A percentile compares a stretch with the other conserved stretches of the same genome.
Conservation (phyloP, 2,797 vertebrate species). For the Xenopus petersii region DNA sequence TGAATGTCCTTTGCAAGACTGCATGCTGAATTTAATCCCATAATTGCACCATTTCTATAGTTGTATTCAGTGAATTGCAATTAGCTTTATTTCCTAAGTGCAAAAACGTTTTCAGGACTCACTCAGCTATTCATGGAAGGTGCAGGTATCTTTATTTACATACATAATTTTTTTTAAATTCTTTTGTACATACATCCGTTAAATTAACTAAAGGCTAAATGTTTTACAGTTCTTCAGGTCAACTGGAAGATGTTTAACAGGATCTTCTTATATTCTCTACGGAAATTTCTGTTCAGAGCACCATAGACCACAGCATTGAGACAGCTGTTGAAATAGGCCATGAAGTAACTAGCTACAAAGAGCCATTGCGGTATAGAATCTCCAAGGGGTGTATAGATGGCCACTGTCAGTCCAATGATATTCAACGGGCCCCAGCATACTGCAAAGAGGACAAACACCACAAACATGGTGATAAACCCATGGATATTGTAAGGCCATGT, state of each 20-base stretch:
- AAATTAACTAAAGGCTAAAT: background rate
- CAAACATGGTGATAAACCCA: conserved; percentile 82
- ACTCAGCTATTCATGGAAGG: background rate
- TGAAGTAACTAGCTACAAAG: conserved; percentile 80
- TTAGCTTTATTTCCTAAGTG: no score
- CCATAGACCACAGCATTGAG: conserved; percentile 80
- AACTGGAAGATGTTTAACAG: conserved; percentile 71
- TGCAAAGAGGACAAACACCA: conserved; percentile 80
- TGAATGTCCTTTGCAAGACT: no score
- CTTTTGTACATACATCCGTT: background rate
- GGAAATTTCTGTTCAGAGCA: conserved; percentile 78
- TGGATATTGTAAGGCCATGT: conserved; percentile 77
- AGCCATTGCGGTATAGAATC: conserved; percentile 74
- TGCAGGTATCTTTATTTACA: background rate
- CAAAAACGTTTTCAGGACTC: background rate
- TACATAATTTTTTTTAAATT: background rate
- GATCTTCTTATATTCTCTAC: conserved; percentile 81
- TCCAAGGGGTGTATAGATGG: conserved; percentile 66
- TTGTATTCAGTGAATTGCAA: no score
- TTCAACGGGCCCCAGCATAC: conserved; percentile 82
- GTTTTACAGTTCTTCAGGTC: conserved; percentile 56
- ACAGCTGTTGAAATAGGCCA: conserved; percentile 85
- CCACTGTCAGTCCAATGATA: conserved; percentile 77
- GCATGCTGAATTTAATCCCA: no score
- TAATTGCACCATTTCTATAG: no score